Evolutionary conservation across 2,113 vertebrate genomes (phyloP), one percentile per base, ranked within the genome.

Genomic region (Alces alces): DNA sequence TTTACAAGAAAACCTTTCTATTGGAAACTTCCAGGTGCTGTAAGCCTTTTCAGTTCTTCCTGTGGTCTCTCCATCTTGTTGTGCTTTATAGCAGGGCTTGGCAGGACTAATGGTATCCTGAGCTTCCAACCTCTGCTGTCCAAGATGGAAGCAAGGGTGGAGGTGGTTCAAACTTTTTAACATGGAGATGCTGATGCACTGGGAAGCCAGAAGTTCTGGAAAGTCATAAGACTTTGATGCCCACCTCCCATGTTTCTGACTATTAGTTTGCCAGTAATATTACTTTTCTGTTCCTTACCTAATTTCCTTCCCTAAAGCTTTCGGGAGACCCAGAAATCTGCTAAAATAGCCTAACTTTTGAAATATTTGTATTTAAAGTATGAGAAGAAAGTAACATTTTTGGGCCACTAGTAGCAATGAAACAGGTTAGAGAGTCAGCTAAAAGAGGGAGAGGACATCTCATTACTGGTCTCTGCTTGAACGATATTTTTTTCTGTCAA

Each of bases 1-100:
- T 96, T 88, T 66, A 50, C 33, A 80, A 96, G 95, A 52, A 96
- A 97, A 89, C 33, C 6, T 96, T 97, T 96, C 89, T 95, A 33
- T 97, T 92, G 90, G 54, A 90, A 97, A 92, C n/a, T 89, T 96
- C 14, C 15, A 39, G 52, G 64, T 25, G 19, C 70, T 91, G 7
- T 79, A 94, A 39, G 21, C 2, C 39, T 83, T 91, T 96, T 73
- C 57, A 73, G 57, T 16, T 93, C 55, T 7, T 91, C 11, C 17
- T 21, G 39, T 30, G 5, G 21, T 55, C 86, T 92, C 50, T 58
- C 5, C 36, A 64, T 17, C 33, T 8, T 36, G 39, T 27, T 89
- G n/a, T 84, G 33, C 54, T 76, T 64, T 54, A 6, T 16, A 73
- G 60, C 36, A 50, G 33, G 7, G 2, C 17, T 86, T 86, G 54